Evolutionary conservation across 1,140 invertebrate genomes (phyloP).

Genomic region (Tachypleus tridentatus): DNA sequence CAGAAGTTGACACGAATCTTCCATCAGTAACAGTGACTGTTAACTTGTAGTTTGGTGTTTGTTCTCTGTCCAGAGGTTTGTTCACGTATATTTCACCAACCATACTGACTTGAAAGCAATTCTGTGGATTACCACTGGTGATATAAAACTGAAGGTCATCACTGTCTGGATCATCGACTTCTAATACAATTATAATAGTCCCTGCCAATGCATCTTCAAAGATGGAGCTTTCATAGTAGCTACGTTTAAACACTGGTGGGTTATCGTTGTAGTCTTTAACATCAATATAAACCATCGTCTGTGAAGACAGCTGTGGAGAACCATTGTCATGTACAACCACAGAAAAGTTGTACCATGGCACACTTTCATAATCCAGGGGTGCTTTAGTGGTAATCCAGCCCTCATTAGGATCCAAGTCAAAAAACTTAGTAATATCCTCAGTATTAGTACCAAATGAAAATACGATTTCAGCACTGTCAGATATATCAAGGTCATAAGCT

Average conservation of each 20-base stretch:
- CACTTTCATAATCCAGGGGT: constrained; percentile 74
- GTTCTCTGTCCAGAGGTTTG: constrained; percentile 33
- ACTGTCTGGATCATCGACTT: constrained; percentile 20
- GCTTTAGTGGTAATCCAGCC: constrained; percentile 71
- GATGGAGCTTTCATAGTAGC: constrained; percentile 51
- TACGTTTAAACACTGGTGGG: constrained; percentile 57
- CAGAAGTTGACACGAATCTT: constrained; percentile 57
- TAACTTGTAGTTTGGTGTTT: constrained; percentile 47
- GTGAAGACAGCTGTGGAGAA: constrained; percentile 78
- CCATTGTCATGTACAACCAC: constrained; percentile 91
- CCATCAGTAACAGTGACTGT: constrained; percentile 70
- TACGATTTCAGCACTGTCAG: constrained; percentile 25
- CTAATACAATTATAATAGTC: constrained; percentile 56
- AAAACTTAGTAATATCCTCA: constrained; percentile 49
- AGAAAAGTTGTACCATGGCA: constrained; percentile 86
- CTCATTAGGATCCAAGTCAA: constrained; percentile 67
- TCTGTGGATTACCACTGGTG: constrained; percentile 26
- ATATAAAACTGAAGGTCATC: constrained; percentile 20
- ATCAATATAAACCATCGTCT: constrained; percentile 87
- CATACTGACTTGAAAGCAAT: constrained; percentile 27
- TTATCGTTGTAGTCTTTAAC: constrained; percentile 91
- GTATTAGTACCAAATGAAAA: constrained; percentile 42
- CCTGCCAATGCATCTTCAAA: constrained; percentile 65
- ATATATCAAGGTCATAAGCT: constrained; percentile 51
- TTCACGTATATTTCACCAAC: constrained; percentile 34